These are phyloP conservation scores for Chlorospingus semifuscus DNA, from an alignment of 2,797 vertebrate species.

Conservation along the genomic window DNA sequence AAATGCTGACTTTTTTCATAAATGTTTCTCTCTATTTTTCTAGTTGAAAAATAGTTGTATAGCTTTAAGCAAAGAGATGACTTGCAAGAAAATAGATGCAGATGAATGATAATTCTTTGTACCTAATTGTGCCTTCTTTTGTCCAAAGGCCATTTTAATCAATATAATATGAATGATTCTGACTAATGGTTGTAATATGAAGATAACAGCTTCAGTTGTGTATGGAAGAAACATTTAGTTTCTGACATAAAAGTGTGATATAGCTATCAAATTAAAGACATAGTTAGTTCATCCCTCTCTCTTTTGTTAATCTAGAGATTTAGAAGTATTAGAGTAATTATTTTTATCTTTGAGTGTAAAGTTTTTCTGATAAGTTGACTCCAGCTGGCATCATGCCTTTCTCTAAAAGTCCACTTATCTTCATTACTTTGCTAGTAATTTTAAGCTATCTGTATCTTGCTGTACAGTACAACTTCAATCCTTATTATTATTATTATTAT, in stretches of 20 bases:
- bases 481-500: neutral
- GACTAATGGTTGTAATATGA: neutral
- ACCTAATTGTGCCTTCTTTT: neutral
- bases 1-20: neutral
- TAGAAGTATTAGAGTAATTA: neutral
- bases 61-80: neutral
- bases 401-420: slow-evolving; percentile 31
- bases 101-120: neutral
- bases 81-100: neutral
- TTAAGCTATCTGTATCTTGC: neutral
- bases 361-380: slow-evolving; percentile 27
- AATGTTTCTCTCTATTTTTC: neutral
- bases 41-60: neutral
- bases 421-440: slow-evolving; percentile 13
- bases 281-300: neutral
- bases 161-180: neutral
- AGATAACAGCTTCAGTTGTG: neutral
- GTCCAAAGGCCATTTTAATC: neutral
- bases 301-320: neutral
- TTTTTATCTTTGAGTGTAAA: slow-evolving; percentile 30
- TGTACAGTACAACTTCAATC: neutral
- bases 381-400: slow-evolving; percentile 9
- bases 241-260: neutral
- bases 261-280: neutral
- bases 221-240: neutral